phyloP scores from a whole-genome alignment of 1,140 invertebrate genomes.

The Lordiphosa clarofinis region DNA sequence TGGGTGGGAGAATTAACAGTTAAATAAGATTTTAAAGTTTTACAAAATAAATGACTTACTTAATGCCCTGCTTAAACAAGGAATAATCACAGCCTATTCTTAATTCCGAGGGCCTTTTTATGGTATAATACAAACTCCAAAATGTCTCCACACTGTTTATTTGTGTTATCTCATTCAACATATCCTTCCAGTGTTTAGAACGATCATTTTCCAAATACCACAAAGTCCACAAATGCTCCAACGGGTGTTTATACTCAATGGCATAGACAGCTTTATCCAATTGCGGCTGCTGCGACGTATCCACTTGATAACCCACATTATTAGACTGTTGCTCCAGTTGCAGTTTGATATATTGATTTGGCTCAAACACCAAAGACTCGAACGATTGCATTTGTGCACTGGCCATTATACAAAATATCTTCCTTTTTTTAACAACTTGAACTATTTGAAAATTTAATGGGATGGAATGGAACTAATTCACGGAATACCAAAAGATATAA shows the following conservation, averaged over 20 bases:
- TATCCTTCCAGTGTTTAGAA: constrained; percentile 94
- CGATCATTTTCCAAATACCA: constrained; percentile 98
- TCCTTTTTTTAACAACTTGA: constrained; percentile 4
- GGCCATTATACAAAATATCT: constrained; percentile 23
- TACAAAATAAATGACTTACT: constrained; percentile 57
- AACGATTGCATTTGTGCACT: constrained; percentile 29
- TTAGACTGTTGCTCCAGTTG: too few species aligned
- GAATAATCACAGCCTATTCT: constrained; percentile 96
- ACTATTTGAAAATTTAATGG: constrained; percentile 5
- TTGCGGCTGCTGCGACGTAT: constrained; percentile 4
- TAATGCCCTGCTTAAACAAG: constrained; percentile 96
- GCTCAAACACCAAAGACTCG: constrained; percentile 20
- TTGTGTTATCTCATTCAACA: constrained; percentile 93
- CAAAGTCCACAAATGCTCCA: constrained; percentile 97
- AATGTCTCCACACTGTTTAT: constrained; percentile 99
- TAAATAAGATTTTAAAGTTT: too few species aligned
- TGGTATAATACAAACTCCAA: constrained; percentile 97
- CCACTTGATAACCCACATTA: constrained; percentile 4
- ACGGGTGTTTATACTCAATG: constrained; percentile 88
- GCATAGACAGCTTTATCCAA: constrained; percentile 24
- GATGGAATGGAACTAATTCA: constrained; percentile 24
- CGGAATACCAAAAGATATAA: constrained; percentile 34
- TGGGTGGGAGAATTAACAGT: too few species aligned
- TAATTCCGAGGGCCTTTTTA: constrained; percentile 95
- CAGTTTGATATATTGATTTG: constrained; percentile 28